Evolutionary conservation across 2,113 vertebrate species (phyloP).

Genomic region (Anarrhichthys ocellatus): DNA sequence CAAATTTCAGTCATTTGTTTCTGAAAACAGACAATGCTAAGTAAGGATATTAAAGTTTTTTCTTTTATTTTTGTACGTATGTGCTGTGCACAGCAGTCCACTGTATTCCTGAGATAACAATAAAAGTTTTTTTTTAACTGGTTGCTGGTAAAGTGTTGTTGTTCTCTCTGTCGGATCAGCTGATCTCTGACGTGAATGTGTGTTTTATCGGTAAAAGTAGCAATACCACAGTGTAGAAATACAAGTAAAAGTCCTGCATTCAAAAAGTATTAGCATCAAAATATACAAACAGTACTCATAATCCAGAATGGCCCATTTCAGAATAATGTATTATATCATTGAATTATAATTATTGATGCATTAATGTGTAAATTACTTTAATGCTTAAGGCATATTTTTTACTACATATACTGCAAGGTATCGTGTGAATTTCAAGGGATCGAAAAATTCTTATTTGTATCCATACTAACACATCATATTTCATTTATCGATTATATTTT

Average conservation of each 20-base stretch:
- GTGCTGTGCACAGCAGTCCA: constrained; percentile 96
- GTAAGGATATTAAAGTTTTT: constrained; percentile 79
- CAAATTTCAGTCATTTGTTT: constrained; percentile 83
- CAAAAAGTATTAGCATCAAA: neutral
- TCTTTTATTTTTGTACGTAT: constrained; percentile 96
- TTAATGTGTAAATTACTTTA: neutral
- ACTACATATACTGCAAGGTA: neutral
- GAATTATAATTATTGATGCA: neutral
- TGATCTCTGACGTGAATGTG: neutral
- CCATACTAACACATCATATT: neutral
- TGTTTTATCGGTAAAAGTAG: neutral
- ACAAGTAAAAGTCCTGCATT: neutral
- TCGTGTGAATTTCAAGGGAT: neutral
- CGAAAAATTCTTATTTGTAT: neutral
- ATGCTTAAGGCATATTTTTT: neutral
- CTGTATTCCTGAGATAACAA: constrained; percentile 88
- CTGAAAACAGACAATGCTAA: constrained; percentile 79
- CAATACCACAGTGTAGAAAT: too few relatives aligned
- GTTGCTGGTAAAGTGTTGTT: constrained; percentile 49
- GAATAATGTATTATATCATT: neutral
- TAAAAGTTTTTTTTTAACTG: constrained; percentile 85
- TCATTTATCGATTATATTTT: neutral
- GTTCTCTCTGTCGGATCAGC: constrained; percentile 4
- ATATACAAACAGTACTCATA: neutral
- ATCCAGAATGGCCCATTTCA: neutral